These are phyloP conservation scores for Cranoglanis bouderius DNA, from an alignment of 2,113 vertebrate species.

Conservation along the genomic window DNA sequence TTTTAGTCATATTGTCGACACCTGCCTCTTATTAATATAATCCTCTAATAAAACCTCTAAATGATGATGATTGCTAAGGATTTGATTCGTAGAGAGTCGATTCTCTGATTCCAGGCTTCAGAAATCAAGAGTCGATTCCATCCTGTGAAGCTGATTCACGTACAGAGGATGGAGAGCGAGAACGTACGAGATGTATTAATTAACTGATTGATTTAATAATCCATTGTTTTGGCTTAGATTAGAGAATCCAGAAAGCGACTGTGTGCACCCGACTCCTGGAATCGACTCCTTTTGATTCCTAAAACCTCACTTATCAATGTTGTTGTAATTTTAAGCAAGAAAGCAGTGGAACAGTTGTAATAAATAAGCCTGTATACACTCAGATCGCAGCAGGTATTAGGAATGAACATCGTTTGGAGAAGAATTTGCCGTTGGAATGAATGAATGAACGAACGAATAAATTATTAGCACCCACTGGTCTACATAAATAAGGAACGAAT, in stretches of 20 bases:
- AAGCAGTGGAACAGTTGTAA: not conserved
- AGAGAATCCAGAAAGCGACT: not conserved
- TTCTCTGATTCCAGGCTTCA: not conserved
- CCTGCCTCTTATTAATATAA: not conserved
- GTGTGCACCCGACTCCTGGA: not conserved
- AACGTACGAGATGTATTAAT: not conserved
- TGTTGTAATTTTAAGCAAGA: no score
- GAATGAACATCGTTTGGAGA: not conserved
- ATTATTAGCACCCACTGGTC: not conserved
- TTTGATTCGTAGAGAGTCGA: not conserved
- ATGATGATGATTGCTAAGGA: not conserved
- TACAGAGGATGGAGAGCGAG: not conserved
- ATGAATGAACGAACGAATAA: not conserved
- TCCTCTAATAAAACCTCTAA: not conserved
- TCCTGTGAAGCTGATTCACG: not conserved
- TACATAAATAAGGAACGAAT: not conserved
- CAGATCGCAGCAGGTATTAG: not conserved
- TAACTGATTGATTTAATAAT: not conserved
- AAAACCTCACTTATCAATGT: not conserved
- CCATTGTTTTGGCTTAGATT: not conserved
- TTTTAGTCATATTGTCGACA: not conserved
- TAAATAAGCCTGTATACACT: not conserved
- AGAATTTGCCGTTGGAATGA: not conserved
- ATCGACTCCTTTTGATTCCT: not conserved
- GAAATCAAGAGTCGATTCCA: not conserved